Evolutionary conservation across 2,113 vertebrate species (phyloP).

Genomic region (Plecturocebus donacophilus): DNA sequence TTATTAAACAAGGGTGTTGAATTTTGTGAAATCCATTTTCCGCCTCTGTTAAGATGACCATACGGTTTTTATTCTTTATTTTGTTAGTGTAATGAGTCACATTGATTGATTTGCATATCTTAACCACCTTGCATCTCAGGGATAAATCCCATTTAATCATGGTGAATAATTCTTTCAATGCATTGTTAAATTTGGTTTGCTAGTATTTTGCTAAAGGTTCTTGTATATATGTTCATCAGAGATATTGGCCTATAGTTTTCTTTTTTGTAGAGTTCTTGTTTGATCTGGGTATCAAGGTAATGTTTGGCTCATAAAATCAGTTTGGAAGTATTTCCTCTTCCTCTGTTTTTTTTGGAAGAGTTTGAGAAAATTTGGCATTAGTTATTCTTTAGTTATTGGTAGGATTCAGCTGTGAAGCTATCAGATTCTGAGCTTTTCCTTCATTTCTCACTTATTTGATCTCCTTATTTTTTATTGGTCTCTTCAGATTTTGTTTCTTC

Average conservation of each 20-base stretch:
- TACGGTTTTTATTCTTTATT: neutral
- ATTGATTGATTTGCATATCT: neutral
- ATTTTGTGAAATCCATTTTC: neutral
- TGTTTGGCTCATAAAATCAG: neutral
- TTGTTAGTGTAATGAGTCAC: neutral
- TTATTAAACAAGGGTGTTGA: neutral
- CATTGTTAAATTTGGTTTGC: neutral
- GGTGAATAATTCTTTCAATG: neutral
- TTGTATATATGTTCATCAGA: neutral
- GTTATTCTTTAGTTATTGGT: neutral
- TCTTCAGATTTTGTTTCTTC: neutral
- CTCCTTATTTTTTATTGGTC: neutral
- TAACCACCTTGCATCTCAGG: neutral
- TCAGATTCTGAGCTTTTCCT: neutral
- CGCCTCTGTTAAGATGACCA: neutral
- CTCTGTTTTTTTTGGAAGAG: neutral
- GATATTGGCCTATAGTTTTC: neutral
- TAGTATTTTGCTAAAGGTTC: neutral
- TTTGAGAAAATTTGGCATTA: neutral
- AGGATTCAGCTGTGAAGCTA: neutral
- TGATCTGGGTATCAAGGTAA: neutral
- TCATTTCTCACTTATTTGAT: neutral
- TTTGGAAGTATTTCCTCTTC: neutral
- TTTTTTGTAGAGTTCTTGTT: neutral
- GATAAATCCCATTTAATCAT: neutral